phyloP scores from a whole-genome alignment of 2,113 vertebrate genomes.

The Phainopepla nitens region DNA sequence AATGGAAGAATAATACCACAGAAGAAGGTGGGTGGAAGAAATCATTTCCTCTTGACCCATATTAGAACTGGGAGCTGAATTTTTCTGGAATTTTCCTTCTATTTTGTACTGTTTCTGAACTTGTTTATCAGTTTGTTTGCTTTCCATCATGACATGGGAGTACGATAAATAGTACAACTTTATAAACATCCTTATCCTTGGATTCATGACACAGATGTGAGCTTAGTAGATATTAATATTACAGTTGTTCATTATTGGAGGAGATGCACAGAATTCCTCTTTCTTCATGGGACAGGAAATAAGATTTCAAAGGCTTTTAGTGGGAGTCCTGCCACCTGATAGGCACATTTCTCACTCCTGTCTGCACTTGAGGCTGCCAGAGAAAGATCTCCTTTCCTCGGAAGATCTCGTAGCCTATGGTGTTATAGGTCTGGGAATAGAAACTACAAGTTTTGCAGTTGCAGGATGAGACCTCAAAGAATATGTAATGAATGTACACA shows the following conservation, averaged over 20 bases:
- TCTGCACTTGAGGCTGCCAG: neutral
- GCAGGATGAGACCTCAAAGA: neutral
- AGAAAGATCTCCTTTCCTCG: neutral
- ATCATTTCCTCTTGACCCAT: neutral
- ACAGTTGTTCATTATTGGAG: neutral
- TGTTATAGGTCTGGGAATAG: neutral
- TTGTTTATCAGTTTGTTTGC: neutral
- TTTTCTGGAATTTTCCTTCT: neutral
- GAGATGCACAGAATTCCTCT: neutral
- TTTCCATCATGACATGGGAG: neutral
- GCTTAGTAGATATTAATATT: neutral
- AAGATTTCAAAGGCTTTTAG: neutral
- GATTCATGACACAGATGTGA: accelerated
- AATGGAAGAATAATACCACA: neutral
- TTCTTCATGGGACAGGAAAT: neutral
- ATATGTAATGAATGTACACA: neutral
- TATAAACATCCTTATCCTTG: neutral
- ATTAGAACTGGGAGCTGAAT: neutral
- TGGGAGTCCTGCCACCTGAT: neutral
- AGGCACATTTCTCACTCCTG: neutral
- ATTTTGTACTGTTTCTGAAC: neutral
- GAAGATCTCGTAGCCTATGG: neutral
- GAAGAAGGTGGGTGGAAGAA: neutral
- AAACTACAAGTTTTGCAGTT: neutral
- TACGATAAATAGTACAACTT: neutral